Base-by-base conservation (phyloP, 23 tunicate species). In the Ciona savignyi region DNA sequence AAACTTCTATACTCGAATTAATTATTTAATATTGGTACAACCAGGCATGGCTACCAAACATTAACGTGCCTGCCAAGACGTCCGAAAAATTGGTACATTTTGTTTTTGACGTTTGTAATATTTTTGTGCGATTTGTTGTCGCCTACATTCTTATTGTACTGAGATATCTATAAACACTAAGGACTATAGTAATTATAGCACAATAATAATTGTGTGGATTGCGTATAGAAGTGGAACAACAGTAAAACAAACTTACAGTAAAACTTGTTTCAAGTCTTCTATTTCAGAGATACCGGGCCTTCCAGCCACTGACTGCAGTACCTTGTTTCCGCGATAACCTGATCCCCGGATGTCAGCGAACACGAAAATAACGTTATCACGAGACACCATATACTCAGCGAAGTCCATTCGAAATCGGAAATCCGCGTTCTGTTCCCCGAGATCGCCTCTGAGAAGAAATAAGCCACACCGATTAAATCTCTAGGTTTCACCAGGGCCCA, bases 261-360 rank as follows among this genome's bases (percentile, higher is more conserved):
- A 70, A 31, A 23, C 42, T 26, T 42, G 11, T 15, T 42, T 42
- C 15, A 42, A 15, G 56, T 42, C 56, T 42, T 42, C 56, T 6
- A 42, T 15, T 15, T 42, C 56, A 6, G 11, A 6, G 9, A 15
- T 42, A 42, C 56, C 56, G 9, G 56, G 56, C 15, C 15, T 9
- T 15, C 56, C 56, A 42, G 56, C 56, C 9, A 77, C 80, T 0
- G 80, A 71, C 34, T 70, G 91, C 23, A 80, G 33, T 0, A 84
- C 31, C 25, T 74, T 34, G 48, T 91, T 73, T 1, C 97, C 97
- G 27, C 79, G 32, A 64, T 28, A 23, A 34, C 84, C 83, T 0
- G 97, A 91, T 1, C 97, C 97, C 23, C 74, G 28, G 4, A 89
- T 89, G 70, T 91, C 97, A 25, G 84, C 83, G 27, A 73, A 81